phyloP scores from a whole-genome alignment of 2,797 vertebrate genomes.

The Scolopax bukidnonensis region DNA sequence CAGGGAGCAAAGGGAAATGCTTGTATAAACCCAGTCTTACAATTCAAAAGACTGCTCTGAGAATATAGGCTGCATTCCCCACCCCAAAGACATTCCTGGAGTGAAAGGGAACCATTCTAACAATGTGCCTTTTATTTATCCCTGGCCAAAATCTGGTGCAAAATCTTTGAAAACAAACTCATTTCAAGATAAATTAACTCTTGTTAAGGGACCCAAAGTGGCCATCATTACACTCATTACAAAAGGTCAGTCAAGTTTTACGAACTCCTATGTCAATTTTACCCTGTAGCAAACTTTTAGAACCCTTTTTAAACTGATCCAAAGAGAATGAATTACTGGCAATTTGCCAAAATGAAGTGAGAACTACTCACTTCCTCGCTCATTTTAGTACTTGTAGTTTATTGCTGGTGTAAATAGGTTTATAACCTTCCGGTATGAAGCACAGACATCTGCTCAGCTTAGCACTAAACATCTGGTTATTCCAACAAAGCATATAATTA shows the following conservation, averaged over 20 bases:
- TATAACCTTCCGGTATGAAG: conserved; percentile 74
- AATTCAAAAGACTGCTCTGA: not conserved
- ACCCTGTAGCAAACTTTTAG: conserved; percentile 3
- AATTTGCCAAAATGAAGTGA: conserved; percentile 40
- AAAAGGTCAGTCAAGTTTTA: conserved; percentile 29
- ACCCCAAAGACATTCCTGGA: not conserved
- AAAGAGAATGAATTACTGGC: not conserved
- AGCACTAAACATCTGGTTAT: conserved; percentile 78
- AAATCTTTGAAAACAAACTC: not conserved
- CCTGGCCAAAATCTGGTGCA: not conserved
- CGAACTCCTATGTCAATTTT: not conserved
- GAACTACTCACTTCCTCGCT: conserved; percentile 40
- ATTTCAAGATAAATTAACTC: not conserved
- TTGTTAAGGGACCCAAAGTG: not conserved
- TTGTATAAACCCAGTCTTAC: not conserved
- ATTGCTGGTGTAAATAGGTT: conserved; percentile 72
- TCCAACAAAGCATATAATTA: conserved; percentile 78
- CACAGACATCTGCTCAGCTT: conserved; percentile 76
- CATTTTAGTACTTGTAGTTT: conserved; percentile 70
- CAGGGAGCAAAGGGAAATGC: not conserved
- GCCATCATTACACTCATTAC: not conserved
- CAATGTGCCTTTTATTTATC: not conserved
- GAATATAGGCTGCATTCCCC: not conserved
- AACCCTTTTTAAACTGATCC: not conserved
- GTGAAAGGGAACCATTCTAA: not conserved